phyloP scores from a whole-genome alignment of 2,797 vertebrate genomes.

The Pristis pectinata region DNA sequence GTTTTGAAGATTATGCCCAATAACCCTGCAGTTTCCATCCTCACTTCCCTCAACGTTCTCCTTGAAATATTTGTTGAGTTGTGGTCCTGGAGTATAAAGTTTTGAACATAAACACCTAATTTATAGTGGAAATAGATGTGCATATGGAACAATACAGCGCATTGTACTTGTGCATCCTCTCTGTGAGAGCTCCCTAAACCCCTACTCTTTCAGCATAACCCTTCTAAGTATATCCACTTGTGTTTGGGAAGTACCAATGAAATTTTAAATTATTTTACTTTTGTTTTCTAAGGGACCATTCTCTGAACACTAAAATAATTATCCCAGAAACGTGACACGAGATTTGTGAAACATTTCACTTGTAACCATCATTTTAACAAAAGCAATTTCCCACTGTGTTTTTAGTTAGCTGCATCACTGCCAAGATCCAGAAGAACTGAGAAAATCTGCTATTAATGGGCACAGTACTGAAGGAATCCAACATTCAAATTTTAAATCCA shows the following conservation, averaged over 20 bases:
- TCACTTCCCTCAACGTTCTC: too few species aligned
- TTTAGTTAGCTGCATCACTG: neutral
- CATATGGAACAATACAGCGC: neutral
- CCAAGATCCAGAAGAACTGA: neutral
- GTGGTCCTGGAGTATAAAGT: neutral
- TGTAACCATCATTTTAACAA: neutral
- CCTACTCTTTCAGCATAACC: neutral
- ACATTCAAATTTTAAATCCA: neutral
- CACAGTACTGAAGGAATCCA: neutral
- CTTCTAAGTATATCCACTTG: neutral
- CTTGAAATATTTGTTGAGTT: too few species aligned
- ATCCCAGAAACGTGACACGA: too few species aligned
- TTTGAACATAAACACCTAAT: neutral
- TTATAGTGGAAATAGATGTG: neutral
- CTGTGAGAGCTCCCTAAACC: too few species aligned
- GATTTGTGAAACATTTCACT: neutral
- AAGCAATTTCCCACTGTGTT: neutral
- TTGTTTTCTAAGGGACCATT: neutral
- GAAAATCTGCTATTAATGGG: neutral
- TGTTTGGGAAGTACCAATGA: neutral
- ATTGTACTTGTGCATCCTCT: neutral
- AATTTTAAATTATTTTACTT: neutral
- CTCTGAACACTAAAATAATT: neutral
- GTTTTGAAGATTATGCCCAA: too few species aligned
- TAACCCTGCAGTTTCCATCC: too few species aligned